Evolutionary conservation across 2,888 invertebrate species (phyloP).

Genomic region (Calameuta pallipes): DNA sequence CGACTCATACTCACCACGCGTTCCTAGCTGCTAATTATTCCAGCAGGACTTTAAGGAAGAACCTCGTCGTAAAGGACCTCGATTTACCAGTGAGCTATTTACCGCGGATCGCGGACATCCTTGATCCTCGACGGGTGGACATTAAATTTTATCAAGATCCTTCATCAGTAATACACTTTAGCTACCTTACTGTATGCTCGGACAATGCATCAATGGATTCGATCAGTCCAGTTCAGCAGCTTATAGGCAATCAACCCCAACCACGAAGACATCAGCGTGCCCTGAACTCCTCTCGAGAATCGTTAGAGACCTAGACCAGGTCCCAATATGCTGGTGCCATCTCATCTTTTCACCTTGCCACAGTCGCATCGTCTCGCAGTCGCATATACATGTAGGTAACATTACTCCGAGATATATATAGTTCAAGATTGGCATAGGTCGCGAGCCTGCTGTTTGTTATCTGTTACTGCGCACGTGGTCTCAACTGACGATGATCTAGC

Average conservation of each 20-base stretch:
- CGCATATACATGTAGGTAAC: conserved; percentile 29
- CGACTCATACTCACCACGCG: conserved; percentile 1
- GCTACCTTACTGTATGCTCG: background rate
- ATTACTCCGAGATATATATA: conserved; percentile 57
- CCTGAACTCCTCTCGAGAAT: background rate
- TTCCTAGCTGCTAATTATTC: background rate
- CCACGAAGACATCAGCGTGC: too few relatives aligned
- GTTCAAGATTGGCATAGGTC: conserved; percentile 62
- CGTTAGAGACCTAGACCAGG: background rate
- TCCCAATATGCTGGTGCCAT: background rate
- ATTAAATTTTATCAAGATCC: background rate
- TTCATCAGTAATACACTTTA: background rate
- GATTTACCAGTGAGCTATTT: background rate
- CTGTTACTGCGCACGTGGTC: conserved; percentile 55
- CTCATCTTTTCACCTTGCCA: background rate
- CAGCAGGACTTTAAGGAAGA: conserved; percentile 17
- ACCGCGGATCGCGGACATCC: background rate
- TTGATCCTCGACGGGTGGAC: background rate
- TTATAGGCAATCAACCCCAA: too few relatives aligned
- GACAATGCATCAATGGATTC: background rate
- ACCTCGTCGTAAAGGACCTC: background rate
- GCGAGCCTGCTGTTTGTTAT: conserved; percentile 49
- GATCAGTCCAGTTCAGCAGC: background rate
- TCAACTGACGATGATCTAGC: conserved; percentile 31
- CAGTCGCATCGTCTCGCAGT: conserved; percentile 1